Evolutionary conservation across 2,888 invertebrate genomes (phyloP), one percentile per base, ranked within the genome.

Genomic region (Antheraea assamensis): DNA sequence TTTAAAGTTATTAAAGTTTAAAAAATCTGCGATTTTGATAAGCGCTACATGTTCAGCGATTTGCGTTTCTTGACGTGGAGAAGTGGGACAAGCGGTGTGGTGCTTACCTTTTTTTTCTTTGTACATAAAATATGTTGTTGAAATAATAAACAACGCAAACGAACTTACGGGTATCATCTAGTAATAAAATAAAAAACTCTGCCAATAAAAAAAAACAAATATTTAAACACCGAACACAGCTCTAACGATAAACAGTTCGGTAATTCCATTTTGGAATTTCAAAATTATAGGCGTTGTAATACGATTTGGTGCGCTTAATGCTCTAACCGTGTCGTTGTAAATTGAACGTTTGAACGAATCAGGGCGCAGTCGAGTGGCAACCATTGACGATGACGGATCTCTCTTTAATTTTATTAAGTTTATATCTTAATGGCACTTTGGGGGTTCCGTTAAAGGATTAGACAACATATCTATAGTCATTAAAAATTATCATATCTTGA

Each of bases 211-310:
- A 24, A 58, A 58, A 10, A 4, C 61, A 64, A 64, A 15, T 17
- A 35, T 68, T 68, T 35, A 31, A 68, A 68, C 35, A 35, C 35
- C 68, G 35, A 35, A 68, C 68, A 35, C 68, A 68, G 13, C 35
- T 35, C 35, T n/a, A 68, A 35, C n/a, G 15, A 35, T 13, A 82
- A 90, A 91, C 89, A 92, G 90, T 88, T 85, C 83, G 83, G 83
- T 88, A 87, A 91, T 90, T 90, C 88, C 85, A 91, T 90, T 91
- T 91, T 88, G 86, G 87, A 91, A 91, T 90, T 85, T 87, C 85
- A 87, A 90, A 91, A 90, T 90, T 85, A 82, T 87, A 89, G 5
- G 87, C 87, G 85, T 82, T 15, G 83, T 91, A 90, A 92, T 90
- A 91, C 89, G 83, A 91, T 92, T 90, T 89, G 83, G 83, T 80